These are phyloP conservation scores for Phrynosoma blainvillii DNA, from an alignment of 2,113 vertebrate species.

Conservation along the genomic window DNA sequence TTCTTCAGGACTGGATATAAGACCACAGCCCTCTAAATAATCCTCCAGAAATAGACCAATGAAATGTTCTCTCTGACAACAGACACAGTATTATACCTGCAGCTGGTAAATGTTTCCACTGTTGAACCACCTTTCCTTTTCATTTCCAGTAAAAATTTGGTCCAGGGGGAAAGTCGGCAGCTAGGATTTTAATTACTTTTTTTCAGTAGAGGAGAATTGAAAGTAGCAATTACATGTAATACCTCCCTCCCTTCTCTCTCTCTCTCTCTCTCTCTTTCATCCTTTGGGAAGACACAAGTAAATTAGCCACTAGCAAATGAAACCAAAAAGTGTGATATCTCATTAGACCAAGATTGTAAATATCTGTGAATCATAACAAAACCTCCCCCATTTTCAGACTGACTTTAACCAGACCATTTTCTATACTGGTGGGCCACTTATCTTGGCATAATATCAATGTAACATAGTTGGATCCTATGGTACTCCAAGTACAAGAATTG, in stretches of 20 bases:
- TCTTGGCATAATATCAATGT: background rate
- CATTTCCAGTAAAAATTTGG: conserved; percentile 83
- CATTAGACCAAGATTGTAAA: background rate
- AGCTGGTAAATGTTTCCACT: conserved; percentile 85
- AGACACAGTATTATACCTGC: conserved; percentile 83
- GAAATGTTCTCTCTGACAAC: conserved; percentile 81
- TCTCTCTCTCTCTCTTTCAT: background rate
- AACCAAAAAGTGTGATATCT: background rate
- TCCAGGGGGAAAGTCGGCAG: conserved; percentile 78
- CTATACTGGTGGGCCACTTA: background rate
- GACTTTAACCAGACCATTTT: background rate
- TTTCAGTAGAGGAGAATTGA: conserved; percentile 69
- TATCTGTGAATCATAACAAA: background rate
- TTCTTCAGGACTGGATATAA: conserved; percentile 76
- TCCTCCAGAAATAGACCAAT: conserved; percentile 85
- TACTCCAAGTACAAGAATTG: background rate
- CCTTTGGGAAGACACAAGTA: conserved; percentile 5
- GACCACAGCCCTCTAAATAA: conserved; percentile 87
- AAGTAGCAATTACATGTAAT: conserved; percentile 63
- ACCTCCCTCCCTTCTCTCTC: conserved; percentile 41
- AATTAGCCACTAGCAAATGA: background rate
- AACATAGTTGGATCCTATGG: background rate
- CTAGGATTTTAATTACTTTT: conserved; percentile 82
- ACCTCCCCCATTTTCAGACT: background rate
- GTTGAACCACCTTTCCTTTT: conserved; percentile 80